phyloP scores from a whole-genome alignment of 2,888 invertebrate species.

The Stomorhina lunata region DNA sequence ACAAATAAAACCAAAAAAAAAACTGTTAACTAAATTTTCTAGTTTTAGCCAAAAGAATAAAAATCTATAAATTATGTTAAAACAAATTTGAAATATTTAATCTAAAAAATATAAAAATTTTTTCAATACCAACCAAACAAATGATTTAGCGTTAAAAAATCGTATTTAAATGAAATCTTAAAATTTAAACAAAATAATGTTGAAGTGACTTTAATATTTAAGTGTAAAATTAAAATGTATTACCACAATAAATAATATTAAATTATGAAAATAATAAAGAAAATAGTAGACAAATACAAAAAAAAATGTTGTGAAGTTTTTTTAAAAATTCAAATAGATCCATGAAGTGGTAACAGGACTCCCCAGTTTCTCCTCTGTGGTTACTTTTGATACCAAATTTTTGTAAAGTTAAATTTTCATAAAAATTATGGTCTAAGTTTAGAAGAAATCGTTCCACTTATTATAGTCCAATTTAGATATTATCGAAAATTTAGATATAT shows the following conservation, averaged over 20 bases:
- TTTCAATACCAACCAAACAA: constrained; percentile 8
- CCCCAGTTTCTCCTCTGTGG: too few species aligned
- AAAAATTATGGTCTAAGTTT: too few species aligned
- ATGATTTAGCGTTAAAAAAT: constrained; percentile 13
- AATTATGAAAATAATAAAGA: constrained; percentile 6
- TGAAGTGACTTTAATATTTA: constrained; percentile 32
- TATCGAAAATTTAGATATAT: too few species aligned
- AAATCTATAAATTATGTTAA: constrained; percentile 37
- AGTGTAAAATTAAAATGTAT: constrained; percentile 17
- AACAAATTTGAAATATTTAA: neutral
- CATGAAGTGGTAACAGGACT: too few species aligned
- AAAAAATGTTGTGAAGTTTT: neutral
- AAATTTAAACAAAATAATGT: constrained; percentile 15
- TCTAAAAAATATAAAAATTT: neutral
- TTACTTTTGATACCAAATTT: too few species aligned
- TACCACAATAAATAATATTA: constrained; percentile 1
- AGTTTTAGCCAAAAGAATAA: neutral
- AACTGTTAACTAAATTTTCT: constrained; percentile 19
- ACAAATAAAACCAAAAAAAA: neutral
- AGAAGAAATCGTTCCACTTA: too few species aligned
- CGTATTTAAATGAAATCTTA: neutral
- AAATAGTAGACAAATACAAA: constrained; percentile 26
- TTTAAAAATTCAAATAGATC: neutral
- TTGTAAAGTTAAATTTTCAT: too few species aligned
- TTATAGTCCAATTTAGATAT: too few species aligned